phyloP scores from a whole-genome alignment of 2,113 vertebrate genomes.

The Ivindomyrus marchei region DNA sequence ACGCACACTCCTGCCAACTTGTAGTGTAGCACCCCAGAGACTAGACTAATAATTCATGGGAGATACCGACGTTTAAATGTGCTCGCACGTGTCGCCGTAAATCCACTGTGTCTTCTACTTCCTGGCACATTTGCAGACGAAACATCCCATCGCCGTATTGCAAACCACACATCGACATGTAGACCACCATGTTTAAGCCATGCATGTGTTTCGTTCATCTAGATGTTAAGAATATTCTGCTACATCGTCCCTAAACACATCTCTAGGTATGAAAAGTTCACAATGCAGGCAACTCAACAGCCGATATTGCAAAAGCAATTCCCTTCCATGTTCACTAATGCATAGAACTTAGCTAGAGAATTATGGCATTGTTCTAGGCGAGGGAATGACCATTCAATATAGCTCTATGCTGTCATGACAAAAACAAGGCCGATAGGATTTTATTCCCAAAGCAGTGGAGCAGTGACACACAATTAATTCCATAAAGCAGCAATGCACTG shows the following conservation, averaged over 20 bases:
- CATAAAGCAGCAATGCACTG: background rate
- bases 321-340: background rate
- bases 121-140: background rate
- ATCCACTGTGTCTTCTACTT: background rate
- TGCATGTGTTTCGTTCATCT: background rate
- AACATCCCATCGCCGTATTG: background rate
- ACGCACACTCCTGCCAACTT: background rate
- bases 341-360: background rate
- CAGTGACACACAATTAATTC: background rate
- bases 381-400: background rate
- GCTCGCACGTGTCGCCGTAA: background rate
- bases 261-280: background rate
- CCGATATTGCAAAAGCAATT: background rate
- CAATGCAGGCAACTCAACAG: background rate
- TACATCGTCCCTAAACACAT: background rate
- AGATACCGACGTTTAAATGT: background rate
- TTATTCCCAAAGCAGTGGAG: background rate
- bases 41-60: background rate
- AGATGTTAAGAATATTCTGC: background rate
- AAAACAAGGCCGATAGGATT: background rate
- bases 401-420: background rate
- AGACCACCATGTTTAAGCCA: background rate
- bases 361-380: background rate
- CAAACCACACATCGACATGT: background rate
- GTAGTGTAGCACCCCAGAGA: background rate